These are phyloP conservation scores for Zaprionus ornatus DNA, from an alignment of 1,140 invertebrate genomes.

Conservation along the genomic window DNA sequence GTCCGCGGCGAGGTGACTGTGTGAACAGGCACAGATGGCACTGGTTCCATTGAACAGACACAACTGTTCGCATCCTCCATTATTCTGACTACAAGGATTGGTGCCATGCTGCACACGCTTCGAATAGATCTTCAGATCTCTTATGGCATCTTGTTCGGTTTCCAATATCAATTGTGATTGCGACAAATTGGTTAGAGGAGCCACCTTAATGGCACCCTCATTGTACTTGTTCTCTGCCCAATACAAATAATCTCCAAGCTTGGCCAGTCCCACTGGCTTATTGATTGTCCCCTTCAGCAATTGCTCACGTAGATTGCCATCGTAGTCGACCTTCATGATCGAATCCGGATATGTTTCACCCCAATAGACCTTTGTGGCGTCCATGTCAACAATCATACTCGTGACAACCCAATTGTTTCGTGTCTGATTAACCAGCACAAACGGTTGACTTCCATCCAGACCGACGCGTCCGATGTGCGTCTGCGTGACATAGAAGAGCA, in stretches of 20 bases:
- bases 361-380: constrained; percentile 93
- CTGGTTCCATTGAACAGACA: constrained; percentile 90
- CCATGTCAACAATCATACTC: constrained; percentile 90
- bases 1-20: constrained; percentile 88
- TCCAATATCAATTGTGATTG: constrained; percentile 85
- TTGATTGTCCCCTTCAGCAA: constrained; percentile 89
- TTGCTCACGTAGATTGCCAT: constrained; percentile 89
- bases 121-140: constrained; percentile 88
- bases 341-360: constrained; percentile 91
- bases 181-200: constrained; percentile 86
- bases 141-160: constrained; percentile 88
- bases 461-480: constrained; percentile 91
- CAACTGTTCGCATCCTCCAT: constrained; percentile 91
- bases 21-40: constrained; percentile 89
- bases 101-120: constrained; percentile 85
- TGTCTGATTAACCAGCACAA: constrained; percentile 84
- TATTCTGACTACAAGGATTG: constrained; percentile 89
- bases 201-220: constrained; percentile 88
- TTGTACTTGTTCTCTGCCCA: constrained; percentile 86
- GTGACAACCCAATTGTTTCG: constrained; percentile 85
- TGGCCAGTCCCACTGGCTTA: constrained; percentile 89
- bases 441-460: constrained; percentile 89
- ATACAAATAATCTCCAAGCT: constrained; percentile 73
- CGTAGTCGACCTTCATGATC: constrained; percentile 91
- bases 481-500: constrained; percentile 93